Evolutionary conservation across 2,888 invertebrate species (phyloP), one percentile per base, ranked within the genome.

Genomic region (Pandemis cinnamomeana): DNA sequence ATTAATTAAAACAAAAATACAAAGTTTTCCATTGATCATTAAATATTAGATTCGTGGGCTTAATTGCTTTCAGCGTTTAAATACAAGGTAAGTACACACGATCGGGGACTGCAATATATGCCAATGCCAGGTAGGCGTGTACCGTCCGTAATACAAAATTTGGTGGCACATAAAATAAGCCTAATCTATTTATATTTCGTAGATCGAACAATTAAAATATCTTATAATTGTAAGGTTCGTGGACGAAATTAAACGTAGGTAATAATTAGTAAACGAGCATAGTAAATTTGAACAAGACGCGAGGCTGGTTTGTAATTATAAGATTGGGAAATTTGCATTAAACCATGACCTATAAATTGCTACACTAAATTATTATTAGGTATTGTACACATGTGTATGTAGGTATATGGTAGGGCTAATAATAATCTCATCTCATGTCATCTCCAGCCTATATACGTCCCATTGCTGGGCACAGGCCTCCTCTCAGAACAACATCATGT

Each of bases 21-120:
- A 2, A 36, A 36, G 27, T 36, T 36, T 36, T 36, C 27, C 27
- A 36, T 36, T 36, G 27, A 8, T 44, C 44, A 7, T 44, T 2
- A 44, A 44, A 44, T 42, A 62, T 41, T 7, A n/a, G 27, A 44
- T 62, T 15, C 15, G 8, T 62, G 44, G 15, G 20, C 20, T 20
- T 11, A 46, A 63, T 63, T 20, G 63, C 63, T 46, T 63, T 63
- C 46, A 20, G 11, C 20, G 44, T 20, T 46, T 46, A 63, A 63
- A 63, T 46, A 63, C n/a, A 46, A 20, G 15, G 63, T 63, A 63
- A 11, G 46, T 11, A 46, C 11, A 46, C 20, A 63, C 11, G 41
- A 20, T 42, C 11, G 42, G 8, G 20, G 46, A 11, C 46, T 46
- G 63, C 20, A 20, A n/a, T 11, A 46, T 63, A 11, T 36, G 1